phyloP scores from a whole-genome alignment of 2,113 vertebrate species.

The Mesitornis unicolor region DNA sequence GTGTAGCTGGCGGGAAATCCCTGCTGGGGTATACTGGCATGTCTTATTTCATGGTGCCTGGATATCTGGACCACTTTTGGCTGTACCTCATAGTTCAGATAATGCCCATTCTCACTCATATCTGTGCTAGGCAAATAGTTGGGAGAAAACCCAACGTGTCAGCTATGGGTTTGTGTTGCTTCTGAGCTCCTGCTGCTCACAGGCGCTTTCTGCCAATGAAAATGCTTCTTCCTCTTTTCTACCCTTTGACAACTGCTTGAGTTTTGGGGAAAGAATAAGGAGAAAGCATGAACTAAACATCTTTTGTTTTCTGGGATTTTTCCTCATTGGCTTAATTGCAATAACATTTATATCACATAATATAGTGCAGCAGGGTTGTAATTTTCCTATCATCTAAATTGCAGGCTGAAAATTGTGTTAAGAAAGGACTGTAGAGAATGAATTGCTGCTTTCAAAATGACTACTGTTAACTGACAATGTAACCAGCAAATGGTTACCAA shows the following conservation, averaged over 20 bases:
- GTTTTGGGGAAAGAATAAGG: not conserved
- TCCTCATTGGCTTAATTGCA: slow-evolving; percentile 77
- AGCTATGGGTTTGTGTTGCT: not conserved
- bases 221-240: not conserved
- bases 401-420: slow-evolving; percentile 80
- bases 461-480: slow-evolving; percentile 69
- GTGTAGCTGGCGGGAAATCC: not conserved
- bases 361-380: slow-evolving; percentile 76
- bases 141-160: rapidly evolving
- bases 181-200: not conserved
- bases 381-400: slow-evolving; percentile 88
- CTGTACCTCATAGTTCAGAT: rapidly evolving
- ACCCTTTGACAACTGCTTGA: not conserved
- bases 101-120: not conserved
- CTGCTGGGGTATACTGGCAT: rapidly evolving
- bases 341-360: slow-evolving; percentile 81
- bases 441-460: slow-evolving; percentile 80
- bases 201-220: not conserved
- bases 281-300: not conserved
- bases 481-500: slow-evolving; percentile 63
- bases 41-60: not conserved
- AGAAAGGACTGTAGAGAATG: slow-evolving; percentile 71
- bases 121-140: not conserved
- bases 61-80: not conserved
- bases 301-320: slow-evolving; percentile 51